A percentile compares a stretch with the other conserved stretches of the same genome.
phyloP scores from a whole-genome alignment of 2,113 vertebrate species.

The Platysternon megacephalum region DNA sequence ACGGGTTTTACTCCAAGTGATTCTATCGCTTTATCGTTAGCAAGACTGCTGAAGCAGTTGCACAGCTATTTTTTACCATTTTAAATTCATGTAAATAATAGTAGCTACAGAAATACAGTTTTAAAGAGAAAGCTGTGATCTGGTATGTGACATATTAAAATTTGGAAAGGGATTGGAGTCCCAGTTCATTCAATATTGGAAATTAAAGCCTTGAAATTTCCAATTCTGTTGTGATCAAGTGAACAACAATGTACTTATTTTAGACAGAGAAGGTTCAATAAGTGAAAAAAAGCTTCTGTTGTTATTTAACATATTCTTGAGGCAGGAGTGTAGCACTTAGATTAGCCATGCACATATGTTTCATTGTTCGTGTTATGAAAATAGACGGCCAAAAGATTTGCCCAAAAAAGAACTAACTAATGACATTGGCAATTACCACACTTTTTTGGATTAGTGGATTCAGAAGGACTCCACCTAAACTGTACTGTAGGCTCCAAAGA shows the following conservation, averaged over 20 bases:
- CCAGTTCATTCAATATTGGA: background rate
- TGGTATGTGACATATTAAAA: background rate
- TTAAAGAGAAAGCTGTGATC: background rate
- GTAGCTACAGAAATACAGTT: conserved; percentile 21
- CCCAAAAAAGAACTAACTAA: conserved; percentile 47
- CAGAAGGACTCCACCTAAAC: conserved; percentile 37
- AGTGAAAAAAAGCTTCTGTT: conserved; percentile 28
- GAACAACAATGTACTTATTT: background rate
- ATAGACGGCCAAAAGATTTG: conserved; percentile 34
- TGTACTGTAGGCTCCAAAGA: conserved; percentile 35
- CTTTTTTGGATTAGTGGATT: background rate
- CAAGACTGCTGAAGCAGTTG: conserved; percentile 8
- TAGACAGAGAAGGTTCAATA: background rate
- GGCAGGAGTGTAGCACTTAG: conserved; percentile 28
- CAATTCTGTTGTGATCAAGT: background rate
- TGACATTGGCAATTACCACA: conserved; percentile 1
- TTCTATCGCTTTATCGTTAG: conserved; percentile 9
- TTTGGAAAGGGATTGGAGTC: background rate
- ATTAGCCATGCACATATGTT: conserved; percentile 54
- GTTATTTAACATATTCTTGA: conserved; percentile 51
- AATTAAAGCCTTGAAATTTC: conserved; percentile 3
- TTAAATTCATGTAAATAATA: background rate
- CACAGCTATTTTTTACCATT: conserved; percentile 9
- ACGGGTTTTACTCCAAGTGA: background rate
- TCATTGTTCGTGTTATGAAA: conserved; percentile 58